Percentiles rank a stretch among this genome's conserved stretches.
Conservation (phyloP, 53 echinoderm and acorn worm genomes). For the Apostichopus leukothele region DNA sequence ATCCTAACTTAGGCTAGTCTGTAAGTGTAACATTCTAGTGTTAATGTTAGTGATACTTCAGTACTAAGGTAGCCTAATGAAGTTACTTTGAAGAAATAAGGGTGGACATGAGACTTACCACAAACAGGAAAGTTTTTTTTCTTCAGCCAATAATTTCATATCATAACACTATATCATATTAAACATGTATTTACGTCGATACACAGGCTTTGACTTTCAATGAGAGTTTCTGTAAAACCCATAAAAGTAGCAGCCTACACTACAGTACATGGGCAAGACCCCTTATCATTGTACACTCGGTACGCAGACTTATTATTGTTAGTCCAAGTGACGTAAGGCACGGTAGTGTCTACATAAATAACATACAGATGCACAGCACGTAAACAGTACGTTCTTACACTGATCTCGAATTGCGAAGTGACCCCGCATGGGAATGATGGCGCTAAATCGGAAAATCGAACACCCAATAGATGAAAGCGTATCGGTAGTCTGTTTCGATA, state of each 20-base stretch:
- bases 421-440: background rate
- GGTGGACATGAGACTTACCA: too few species aligned
- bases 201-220: background rate
- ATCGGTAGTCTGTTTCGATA: too few species aligned
- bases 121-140: too few species aligned
- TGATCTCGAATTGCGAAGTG: background rate
- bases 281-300: background rate
- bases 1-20: too few species aligned
- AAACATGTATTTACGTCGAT: too few species aligned
- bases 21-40: too few species aligned
- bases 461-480: background rate
- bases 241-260: background rate
- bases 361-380: background rate
- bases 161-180: too few species aligned
- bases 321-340: background rate
- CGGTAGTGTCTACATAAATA: too few species aligned
- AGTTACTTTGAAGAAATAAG: too few species aligned
- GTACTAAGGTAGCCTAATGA: too few species aligned
- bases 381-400: background rate
- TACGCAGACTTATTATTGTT: background rate
- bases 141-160: too few species aligned
- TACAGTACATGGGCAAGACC: background rate
- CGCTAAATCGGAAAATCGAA: background rate
- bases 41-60: too few species aligned
- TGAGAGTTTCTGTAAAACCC: background rate